Evolutionary conservation across 2,797 vertebrate species (phyloP).

Genomic region (Gobionotothen gibberifrons): DNA sequence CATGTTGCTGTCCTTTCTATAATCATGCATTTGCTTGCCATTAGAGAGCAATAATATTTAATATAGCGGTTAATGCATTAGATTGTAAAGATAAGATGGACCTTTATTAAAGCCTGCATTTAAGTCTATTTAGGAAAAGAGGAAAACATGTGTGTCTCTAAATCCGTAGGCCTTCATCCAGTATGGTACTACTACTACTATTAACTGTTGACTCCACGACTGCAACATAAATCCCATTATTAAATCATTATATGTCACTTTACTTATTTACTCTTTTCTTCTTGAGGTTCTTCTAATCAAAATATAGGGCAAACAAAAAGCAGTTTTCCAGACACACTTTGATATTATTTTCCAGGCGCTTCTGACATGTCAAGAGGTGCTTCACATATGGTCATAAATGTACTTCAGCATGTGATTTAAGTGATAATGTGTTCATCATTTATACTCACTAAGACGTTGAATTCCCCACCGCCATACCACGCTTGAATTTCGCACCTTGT

Average conservation of each 20-base stretch:
- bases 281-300: not conserved
- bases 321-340: not conserved
- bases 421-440: not conserved
- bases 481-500: constrained; percentile 55
- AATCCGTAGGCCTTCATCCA: not conserved
- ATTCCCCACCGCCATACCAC: constrained; percentile 22
- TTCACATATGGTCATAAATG: not conserved
- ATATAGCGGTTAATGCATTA: not conserved
- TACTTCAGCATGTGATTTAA: not conserved
- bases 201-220: not conserved
- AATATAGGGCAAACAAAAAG: not conserved
- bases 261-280: not conserved
- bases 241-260: not conserved
- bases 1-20: too few species aligned
- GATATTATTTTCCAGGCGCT: not conserved
- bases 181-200: not conserved
- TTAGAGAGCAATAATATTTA: too few species aligned
- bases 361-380: not conserved
- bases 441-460: constrained; percentile 65
- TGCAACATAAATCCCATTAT: not conserved
- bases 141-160: not conserved
- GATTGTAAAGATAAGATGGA: not conserved
- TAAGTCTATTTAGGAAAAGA: not conserved
- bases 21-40: too few species aligned
- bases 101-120: not conserved